Base-by-base conservation (phyloP, 1,140 invertebrate genomes). In the Scaptodrosophila lebanonensis region DNA sequence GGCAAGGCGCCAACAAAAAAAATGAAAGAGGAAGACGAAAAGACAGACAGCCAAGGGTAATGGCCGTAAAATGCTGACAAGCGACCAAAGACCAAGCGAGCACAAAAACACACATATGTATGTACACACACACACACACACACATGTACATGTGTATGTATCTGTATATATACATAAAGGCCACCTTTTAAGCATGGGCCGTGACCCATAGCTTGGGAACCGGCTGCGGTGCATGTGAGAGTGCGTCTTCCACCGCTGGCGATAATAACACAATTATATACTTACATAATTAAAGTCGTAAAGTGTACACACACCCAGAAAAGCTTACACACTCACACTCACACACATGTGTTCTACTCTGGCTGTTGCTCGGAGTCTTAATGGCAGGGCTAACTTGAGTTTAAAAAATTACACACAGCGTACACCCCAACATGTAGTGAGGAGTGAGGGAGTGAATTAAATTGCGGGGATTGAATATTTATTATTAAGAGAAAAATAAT, bases 251-350 rank as follows among this genome's bases (percentile, higher is more conserved):
- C 54, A 61, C 25, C 57, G 69, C 75, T 79, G 73, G 75, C 77
- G 75, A 79, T 79, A 82, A 79, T 79, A 83, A 79, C 76, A 79
- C 75, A 79, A 79, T 79, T 79, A 79, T 79, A 76, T 79, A 82
- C 76, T 83, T 75, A 82, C 70, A 66, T 82, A 79, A 79, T 79
- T 79, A 79, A 82, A 83, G 73, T 79, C 73, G 73, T 82, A 82
- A 82, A 82, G 72, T 77, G 67, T 63, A 64, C 70, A 73, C 54
- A 73, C 50, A 69, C 64, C 73, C 67, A 66, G 39, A 66, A 32
- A 18, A 33, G 33, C 32, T 18, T 17, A 47, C 16, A 33, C 36
- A 18, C 9, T 8, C 12, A 22, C 33, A 43, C 35, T 30, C n/a
- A 30, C 33, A 20, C 11, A 38, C 32, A 16, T 32, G n/a, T n/a